Evolutionary conservation across 2,888 invertebrate genomes (phyloP).

Genomic region (Cantharis flavilabris): DNA sequence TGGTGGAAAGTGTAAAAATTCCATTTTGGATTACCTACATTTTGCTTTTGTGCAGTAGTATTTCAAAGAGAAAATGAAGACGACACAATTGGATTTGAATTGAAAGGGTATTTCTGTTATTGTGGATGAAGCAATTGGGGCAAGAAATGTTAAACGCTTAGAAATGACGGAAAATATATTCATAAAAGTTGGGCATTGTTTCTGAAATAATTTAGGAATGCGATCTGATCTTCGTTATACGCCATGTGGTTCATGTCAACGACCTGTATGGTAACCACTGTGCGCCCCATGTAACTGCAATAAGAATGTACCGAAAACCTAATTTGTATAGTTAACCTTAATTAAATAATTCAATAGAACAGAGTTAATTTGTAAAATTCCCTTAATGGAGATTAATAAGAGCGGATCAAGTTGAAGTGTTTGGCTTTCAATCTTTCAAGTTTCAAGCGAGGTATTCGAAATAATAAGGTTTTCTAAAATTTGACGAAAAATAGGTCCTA

Average conservation of each 20-base stretch:
- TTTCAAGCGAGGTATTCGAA: not conserved
- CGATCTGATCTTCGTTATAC: conserved; percentile 38
- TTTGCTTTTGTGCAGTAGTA: not conserved
- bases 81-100: not conserved
- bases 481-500: not conserved
- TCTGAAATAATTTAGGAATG: conserved; percentile 37
- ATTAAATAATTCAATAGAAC: not conserved
- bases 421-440: not conserved
- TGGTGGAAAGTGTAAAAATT: not conserved
- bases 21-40: not conserved
- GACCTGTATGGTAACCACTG: conserved; percentile 36
- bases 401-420: not conserved
- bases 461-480: not conserved
- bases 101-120: not conserved
- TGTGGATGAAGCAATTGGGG: not conserved
- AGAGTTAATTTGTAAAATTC: not conserved
- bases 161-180: conserved; percentile 5
- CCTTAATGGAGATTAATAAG: not conserved
- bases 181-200: conserved; percentile 19
- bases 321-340: conserved; percentile 1
- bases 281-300: conserved; percentile 29
- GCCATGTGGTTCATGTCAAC: conserved; percentile 45
- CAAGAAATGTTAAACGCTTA: not conserved
- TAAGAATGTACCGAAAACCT: conserved; percentile 2
- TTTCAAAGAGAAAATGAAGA: not conserved